A percentile compares a stretch with the other conserved stretches of the same genome.
These are phyloP conservation scores for Grallaria varia DNA, from an alignment of 2,113 vertebrate genomes.

Conservation along the genomic window DNA sequence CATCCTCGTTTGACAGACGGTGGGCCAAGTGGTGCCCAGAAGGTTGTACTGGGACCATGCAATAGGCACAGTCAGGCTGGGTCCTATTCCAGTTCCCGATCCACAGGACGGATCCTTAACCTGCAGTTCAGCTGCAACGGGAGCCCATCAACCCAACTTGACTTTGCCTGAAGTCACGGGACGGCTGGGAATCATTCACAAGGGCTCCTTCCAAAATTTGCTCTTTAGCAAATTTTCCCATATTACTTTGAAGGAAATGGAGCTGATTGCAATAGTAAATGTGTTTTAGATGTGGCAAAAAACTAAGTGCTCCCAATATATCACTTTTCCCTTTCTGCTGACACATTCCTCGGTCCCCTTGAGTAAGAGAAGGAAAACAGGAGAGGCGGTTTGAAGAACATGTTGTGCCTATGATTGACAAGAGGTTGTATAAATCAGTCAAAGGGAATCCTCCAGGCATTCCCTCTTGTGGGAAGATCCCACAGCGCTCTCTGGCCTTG, in stretches of 20 bases:
- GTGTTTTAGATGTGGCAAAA: constrained; percentile 51
- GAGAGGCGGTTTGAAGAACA: constrained; percentile 61
- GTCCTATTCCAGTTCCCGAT: not conserved
- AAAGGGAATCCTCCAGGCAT: constrained; percentile 73
- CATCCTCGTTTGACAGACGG: rapidly evolving
- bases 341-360: constrained; percentile 40
- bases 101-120: not conserved
- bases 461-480: constrained; percentile 71
- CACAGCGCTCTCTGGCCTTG: constrained; percentile 42
- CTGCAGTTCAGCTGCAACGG: not conserved
- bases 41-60: not conserved
- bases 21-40: not conserved
- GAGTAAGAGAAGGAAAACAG: constrained; percentile 58
- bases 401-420: constrained; percentile 70
- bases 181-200: not conserved
- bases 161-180: not conserved
- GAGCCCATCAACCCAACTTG: not conserved
- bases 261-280: constrained; percentile 11
- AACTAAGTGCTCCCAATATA: not conserved
- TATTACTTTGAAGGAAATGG: constrained; percentile 33
- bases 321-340: constrained; percentile 41
- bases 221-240: constrained; percentile 6
- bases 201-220: constrained; percentile 8
- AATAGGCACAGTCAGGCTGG: not conserved
- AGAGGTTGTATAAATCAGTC: constrained; percentile 63